A percentile compares a stretch with the other conserved stretches of the same genome.
These are phyloP conservation scores for Shargacucullia verbasci DNA, from an alignment of 2,888 invertebrate genomes.

Conservation along the genomic window DNA sequence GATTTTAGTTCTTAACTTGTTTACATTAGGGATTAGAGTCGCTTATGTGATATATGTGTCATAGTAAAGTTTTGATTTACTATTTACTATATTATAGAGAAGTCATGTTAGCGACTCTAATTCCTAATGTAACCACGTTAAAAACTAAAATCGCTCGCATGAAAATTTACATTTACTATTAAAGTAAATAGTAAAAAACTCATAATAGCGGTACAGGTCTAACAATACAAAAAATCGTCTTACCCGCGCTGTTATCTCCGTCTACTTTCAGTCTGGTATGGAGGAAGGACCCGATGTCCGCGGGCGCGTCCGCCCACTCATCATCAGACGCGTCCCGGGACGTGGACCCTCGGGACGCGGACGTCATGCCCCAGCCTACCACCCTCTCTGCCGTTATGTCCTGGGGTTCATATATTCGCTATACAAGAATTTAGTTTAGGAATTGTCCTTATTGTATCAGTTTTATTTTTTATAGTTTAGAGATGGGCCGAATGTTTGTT, in stretches of 20 bases:
- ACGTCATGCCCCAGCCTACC: constrained; percentile 71
- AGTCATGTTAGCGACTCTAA: too few relatives aligned
- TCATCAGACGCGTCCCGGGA: constrained; percentile 77
- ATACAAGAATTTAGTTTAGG: constrained; percentile 14
- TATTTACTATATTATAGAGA: too few relatives aligned
- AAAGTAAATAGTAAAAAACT: too few relatives aligned
- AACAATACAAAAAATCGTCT: too few relatives aligned
- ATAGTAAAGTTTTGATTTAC: too few relatives aligned
- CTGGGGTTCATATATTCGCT: constrained; percentile 60
- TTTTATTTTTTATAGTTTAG: not conserved
- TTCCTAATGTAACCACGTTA: too few relatives aligned
- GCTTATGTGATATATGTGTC: too few relatives aligned
- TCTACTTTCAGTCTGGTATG: constrained; percentile 79
- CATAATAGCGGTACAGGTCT: too few relatives aligned
- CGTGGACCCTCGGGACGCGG: constrained; percentile 49
- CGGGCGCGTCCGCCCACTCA: constrained; percentile 82
- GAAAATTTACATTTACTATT: too few relatives aligned
- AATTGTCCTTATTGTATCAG: not conserved
- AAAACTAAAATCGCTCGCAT: too few relatives aligned
- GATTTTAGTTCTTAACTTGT: too few relatives aligned
- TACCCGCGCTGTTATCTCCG: constrained; percentile 81
- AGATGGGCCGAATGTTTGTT: not conserved
- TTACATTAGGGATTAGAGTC: too few relatives aligned
- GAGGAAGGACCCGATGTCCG: constrained; percentile 85
- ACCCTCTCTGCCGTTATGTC: constrained; percentile 82